Base-by-base conservation (phyloP, 2,888 invertebrate species). In the Barypeithes pellucidus region DNA sequence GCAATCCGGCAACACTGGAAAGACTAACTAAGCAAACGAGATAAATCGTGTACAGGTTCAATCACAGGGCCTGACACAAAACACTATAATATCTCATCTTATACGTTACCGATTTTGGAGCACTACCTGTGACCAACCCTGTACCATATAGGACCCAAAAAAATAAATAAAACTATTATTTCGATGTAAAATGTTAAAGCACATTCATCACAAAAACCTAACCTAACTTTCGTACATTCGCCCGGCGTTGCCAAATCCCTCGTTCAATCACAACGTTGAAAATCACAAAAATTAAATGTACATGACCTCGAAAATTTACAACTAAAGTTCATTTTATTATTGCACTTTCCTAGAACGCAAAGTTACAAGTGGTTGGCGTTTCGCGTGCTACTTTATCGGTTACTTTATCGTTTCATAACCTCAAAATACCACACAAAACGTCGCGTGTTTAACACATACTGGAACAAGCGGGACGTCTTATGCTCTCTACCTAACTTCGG, bases 321-420 rank as follows among this genome's bases (percentile, higher is more conserved):
- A 66, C 50, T 65, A 50, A 66, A 39, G 41, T 52, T 3, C 3
- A 63, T 20, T 16, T 59, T 29, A 50, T 52, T 66, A n/a, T n/a
- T 73, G 68, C 69, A 69, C 73, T 73, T 73, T 73, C 73, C 73
- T 73, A 73, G 29, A 73, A 73, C 73, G 73, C 59, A 73, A 73
- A 73, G 68, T 69, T 69, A 29, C 33, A 69, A 54, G 39, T 29
- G 61, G 50, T 50, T 14, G 36, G 22, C n/a, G 50, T 14, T 33
- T 18, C n/a, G 11, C 5, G 36, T 8, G 24, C 20, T 63, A 50
- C 36, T 63, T 50, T 11, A 22, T 9, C 20, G n/a, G 14, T n/a
- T 12, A 50, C 47, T 20, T 7, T 3, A 2, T 45, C 0, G 47
- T 22, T 3, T 24, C 50, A 11, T 22, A 50, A 24, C 22, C 54